Evolutionary conservation across 2,888 invertebrate species (phyloP).

Genomic region (Andrena trimmerana): DNA sequence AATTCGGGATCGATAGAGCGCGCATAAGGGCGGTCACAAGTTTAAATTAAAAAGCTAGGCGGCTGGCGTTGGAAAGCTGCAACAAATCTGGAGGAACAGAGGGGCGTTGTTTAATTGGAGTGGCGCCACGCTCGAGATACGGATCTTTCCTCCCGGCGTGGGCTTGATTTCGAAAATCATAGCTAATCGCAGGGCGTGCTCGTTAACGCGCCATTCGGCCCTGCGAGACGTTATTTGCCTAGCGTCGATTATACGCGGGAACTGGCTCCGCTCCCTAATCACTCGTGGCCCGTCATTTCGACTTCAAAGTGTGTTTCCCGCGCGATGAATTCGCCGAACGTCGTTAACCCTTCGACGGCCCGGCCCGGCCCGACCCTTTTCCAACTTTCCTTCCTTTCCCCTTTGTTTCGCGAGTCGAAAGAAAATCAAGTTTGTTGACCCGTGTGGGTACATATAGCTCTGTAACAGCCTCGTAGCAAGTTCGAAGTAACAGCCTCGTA

Average conservation of each 20-base stretch:
- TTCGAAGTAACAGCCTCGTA: slow-evolving; percentile 10
- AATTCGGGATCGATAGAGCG: background rate
- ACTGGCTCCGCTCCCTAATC: slow-evolving; percentile 37
- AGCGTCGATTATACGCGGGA: slow-evolving; percentile 40
- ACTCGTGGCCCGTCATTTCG: slow-evolving; percentile 14
- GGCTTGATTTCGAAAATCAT: slow-evolving; percentile 45
- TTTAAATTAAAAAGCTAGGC: slow-evolving; percentile 4
- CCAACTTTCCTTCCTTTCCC: background rate
- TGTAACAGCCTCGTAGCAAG: background rate
- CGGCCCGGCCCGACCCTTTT: slow-evolving; percentile 9
- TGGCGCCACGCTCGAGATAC: slow-evolving; percentile 32
- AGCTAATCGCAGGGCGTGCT: slow-evolving; percentile 30
- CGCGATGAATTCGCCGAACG: slow-evolving; percentile 29
- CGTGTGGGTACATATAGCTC: background rate
- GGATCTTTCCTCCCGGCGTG: slow-evolving; percentile 42
- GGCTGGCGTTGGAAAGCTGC: slow-evolving; percentile 1
- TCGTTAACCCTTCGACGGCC: slow-evolving; percentile 28
- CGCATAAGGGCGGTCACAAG: background rate
- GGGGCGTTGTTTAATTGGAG: slow-evolving; percentile 31
- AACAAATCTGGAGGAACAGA: slow-evolving; percentile 19
- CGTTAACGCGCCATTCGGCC: slow-evolving; percentile 40
- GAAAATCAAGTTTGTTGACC: slow-evolving; percentile 25
- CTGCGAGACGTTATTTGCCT: slow-evolving; percentile 38
- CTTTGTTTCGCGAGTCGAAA: background rate
- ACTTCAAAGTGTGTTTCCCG: slow-evolving; percentile 41